A percentile compares a stretch with the other conserved stretches of the same genome.
Conservation (phyloP, 2,888 invertebrate species). For the Perizoma affinitatum region DNA sequence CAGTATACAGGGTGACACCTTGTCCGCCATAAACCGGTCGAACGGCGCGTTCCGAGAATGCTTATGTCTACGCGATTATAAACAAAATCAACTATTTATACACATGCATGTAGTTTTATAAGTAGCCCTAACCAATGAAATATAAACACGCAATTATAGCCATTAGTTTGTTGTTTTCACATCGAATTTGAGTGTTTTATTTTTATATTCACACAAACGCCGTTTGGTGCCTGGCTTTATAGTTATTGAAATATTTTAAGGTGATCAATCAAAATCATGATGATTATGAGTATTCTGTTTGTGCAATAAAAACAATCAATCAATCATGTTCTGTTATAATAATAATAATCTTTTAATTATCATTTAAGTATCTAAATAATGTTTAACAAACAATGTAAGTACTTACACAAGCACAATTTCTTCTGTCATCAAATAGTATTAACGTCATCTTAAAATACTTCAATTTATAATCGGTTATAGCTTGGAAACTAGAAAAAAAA, state of each 20-base stretch:
- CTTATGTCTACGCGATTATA: too few relatives aligned
- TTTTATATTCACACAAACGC: conserved; percentile 29
- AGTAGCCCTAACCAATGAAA: conserved; percentile 25
- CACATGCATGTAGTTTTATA: conserved; percentile 9
- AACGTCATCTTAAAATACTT: conserved; percentile 45
- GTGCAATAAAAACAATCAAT: too few relatives aligned
- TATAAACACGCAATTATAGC: conserved; percentile 37
- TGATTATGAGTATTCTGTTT: too few relatives aligned
- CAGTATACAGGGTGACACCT: too few relatives aligned
- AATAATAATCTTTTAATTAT: too few relatives aligned
- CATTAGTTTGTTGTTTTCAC: conserved; percentile 51
- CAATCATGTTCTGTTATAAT: too few relatives aligned
- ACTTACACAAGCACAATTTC: too few relatives aligned
- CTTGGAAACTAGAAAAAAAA: conserved; percentile 19
- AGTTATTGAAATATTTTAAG: conserved; percentile 41
- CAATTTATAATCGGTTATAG: conserved; percentile 30
- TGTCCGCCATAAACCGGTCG: too few relatives aligned
- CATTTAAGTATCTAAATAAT: too few relatives aligned
- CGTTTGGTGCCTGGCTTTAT: conserved; percentile 68
- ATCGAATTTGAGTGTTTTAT: conserved; percentile 47
- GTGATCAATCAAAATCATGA: conserved; percentile 49
- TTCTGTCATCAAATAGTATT: too few relatives aligned
- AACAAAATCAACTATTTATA: conserved; percentile 2
- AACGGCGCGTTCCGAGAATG: too few relatives aligned
- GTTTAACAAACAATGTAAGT: too few relatives aligned